These are phyloP conservation scores for Aplodontia rufa DNA, from an alignment of 2,113 vertebrate species.

Conservation along the genomic window DNA sequence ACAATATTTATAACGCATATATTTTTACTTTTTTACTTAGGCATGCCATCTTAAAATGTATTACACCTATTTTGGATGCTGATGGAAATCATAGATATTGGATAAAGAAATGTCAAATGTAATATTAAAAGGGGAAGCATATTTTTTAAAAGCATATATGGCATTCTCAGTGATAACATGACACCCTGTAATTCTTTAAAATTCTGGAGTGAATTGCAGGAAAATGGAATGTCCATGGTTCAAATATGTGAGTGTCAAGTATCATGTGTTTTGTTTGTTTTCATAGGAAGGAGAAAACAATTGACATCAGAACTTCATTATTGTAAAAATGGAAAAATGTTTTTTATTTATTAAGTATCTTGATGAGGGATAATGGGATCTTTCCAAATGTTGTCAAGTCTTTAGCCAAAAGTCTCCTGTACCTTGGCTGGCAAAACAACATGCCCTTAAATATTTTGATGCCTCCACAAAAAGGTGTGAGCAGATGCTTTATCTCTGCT, in stretches of 20 bases:
- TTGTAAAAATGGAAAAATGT: not conserved
- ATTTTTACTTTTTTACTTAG: slow-evolving; percentile 52
- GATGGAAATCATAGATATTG: slow-evolving; percentile 48
- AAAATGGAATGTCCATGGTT: not conserved
- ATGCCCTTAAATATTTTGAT: slow-evolving; percentile 78
- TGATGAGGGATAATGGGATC: slow-evolving; percentile 62
- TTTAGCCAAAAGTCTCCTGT: slow-evolving; percentile 72
- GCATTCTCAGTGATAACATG: not conserved
- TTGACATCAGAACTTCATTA: slow-evolving; percentile 8
- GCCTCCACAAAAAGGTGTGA: slow-evolving; percentile 81
- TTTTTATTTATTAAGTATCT: slow-evolving; percentile 63
- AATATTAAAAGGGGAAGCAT: slow-evolving; percentile 44
- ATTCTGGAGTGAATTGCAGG: not conserved
- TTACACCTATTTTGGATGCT: slow-evolving; percentile 51
- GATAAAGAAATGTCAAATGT: slow-evolving; percentile 60
- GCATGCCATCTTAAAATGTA: slow-evolving; percentile 51
- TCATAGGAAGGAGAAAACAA: slow-evolving; percentile 37
- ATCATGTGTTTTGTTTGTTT: not conserved
- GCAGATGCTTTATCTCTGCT: slow-evolving; percentile 87
- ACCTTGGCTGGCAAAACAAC: slow-evolving; percentile 76
- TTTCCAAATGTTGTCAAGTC: slow-evolving; percentile 74
- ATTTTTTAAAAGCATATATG: slow-evolving; percentile 36
- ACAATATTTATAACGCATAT: slow-evolving; percentile 30
- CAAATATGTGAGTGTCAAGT: not conserved
- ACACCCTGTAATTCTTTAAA: not conserved